A percentile compares a stretch with the other conserved stretches of the same genome.
Conservation (phyloP, 2,888 invertebrate genomes). For the Cryptocephalus primarius region DNA sequence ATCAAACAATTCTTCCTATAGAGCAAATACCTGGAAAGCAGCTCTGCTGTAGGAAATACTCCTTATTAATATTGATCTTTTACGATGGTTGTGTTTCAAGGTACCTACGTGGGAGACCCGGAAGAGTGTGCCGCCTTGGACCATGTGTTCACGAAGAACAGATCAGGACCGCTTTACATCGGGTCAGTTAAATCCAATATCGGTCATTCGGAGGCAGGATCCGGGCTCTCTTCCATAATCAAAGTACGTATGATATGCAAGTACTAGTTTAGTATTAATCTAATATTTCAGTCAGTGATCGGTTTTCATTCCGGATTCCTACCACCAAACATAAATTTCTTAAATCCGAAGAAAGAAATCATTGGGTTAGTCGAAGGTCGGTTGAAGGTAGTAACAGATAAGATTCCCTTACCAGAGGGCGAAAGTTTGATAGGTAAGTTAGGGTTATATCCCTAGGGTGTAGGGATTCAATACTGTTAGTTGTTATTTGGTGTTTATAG, state of each 20-base stretch:
- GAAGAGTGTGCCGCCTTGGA: slow-evolving; percentile 80
- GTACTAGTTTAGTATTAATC: not conserved
- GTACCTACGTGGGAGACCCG: slow-evolving; percentile 78
- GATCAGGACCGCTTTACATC: slow-evolving; percentile 60
- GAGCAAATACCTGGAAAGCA: no score
- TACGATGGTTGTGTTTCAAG: no score
- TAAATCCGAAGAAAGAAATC: slow-evolving; percentile 39
- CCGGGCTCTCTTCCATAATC: slow-evolving; percentile 70
- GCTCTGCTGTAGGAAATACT: no score
- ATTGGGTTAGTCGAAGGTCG: slow-evolving; percentile 50
- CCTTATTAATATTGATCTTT: no score
- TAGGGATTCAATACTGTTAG: no score
- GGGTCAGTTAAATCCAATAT: slow-evolving; percentile 92
- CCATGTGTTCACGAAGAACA: slow-evolving; percentile 61
- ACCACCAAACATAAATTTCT: slow-evolving; percentile 78
- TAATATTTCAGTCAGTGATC: slow-evolving; percentile 16
- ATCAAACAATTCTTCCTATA: no score
- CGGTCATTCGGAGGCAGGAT: slow-evolving; percentile 84
- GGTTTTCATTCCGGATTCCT: slow-evolving; percentile 71
- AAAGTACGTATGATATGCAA: slow-evolving; percentile 45
- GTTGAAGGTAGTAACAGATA: slow-evolving; percentile 62
- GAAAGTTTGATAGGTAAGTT: slow-evolving; percentile 60
- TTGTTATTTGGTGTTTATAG: slow-evolving; percentile 51
- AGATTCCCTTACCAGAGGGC: slow-evolving; percentile 47
- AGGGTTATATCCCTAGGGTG: not conserved